A percentile compares a stretch with the other conserved stretches of the same genome.
phyloP scores from a whole-genome alignment of 2,888 invertebrate genomes.

The Leucophenga maculata region DNA sequence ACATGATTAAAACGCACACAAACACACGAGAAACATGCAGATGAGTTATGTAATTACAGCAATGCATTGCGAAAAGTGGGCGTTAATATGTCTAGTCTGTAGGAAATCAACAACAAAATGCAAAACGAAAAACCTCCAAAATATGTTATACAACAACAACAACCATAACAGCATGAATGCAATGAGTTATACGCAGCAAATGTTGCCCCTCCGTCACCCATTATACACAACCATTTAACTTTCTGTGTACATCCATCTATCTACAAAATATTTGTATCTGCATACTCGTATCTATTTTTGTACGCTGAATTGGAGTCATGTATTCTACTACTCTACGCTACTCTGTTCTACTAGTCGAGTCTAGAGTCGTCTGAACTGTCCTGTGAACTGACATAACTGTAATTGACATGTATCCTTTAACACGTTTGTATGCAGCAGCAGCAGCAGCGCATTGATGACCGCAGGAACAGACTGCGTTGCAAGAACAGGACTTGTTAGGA shows the following conservation, averaged over 20 bases:
- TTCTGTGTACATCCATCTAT: not conserved
- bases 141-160: not conserved
- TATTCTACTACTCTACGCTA: not conserved
- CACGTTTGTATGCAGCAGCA: constrained; percentile 4
- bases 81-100: constrained; percentile 12
- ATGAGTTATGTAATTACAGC: constrained; percentile 20
- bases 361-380: not conserved
- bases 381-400: constrained; percentile 16
- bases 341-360: not conserved
- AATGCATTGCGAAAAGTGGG: not conserved
- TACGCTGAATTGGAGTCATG: not conserved
- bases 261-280: too few relatives aligned
- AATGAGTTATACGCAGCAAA: constrained; percentile 7
- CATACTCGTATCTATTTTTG: not conserved
- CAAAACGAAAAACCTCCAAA: not conserved
- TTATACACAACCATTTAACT: not conserved
- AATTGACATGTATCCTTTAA: constrained; percentile 23
- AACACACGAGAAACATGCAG: not conserved
- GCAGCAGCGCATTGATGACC: too few relatives aligned
- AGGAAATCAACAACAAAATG: not conserved
- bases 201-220: not conserved
- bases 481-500: too few relatives aligned
- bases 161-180: not conserved
- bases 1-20: not conserved
- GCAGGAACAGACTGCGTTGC: too few relatives aligned